Percentiles rank a stretch among this genome's conserved stretches.
Conservation (phyloP, 2,888 invertebrate genomes). For the Aphidoletes aphidimyza region DNA sequence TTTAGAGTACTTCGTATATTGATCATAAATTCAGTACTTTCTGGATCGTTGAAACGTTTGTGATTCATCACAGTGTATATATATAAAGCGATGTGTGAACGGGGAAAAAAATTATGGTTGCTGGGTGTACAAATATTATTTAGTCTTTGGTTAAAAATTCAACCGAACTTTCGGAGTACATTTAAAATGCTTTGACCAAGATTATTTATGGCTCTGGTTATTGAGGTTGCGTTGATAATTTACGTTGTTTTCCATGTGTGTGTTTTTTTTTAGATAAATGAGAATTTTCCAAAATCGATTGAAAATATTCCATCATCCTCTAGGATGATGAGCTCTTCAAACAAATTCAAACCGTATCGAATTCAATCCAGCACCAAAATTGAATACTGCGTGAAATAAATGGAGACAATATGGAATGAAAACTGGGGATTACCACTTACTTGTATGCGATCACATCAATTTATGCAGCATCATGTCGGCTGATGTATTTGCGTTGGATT, state of each 20-base stretch:
- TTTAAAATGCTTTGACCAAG: not conserved
- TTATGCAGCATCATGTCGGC: slow-evolving; percentile 47
- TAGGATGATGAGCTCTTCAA: too few species aligned
- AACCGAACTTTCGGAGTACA: not conserved
- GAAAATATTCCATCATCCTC: too few species aligned
- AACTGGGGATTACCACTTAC: slow-evolving; percentile 24
- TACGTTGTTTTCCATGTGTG: not conserved
- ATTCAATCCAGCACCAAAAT: not conserved
- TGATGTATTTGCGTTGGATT: slow-evolving; percentile 28
- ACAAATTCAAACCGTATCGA: too few species aligned
- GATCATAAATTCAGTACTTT: not conserved
- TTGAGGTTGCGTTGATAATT: slow-evolving; percentile 5
- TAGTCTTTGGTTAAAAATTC: not conserved
- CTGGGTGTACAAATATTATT: not conserved
- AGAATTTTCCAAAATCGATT: too few species aligned
- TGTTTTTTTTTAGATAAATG: not conserved
- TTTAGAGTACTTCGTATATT: too few species aligned
- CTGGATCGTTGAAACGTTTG: too few species aligned
- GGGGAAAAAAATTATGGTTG: not conserved
- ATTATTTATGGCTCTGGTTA: slow-evolving; percentile 47
- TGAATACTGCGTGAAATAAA: not conserved
- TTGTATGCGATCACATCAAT: slow-evolving; percentile 15
- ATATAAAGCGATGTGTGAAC: too few species aligned
- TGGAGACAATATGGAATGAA: not conserved
- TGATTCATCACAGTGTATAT: too few species aligned